phyloP scores from a whole-genome alignment of 2,113 vertebrate genomes.

The Opisthocomus hoazin region DNA sequence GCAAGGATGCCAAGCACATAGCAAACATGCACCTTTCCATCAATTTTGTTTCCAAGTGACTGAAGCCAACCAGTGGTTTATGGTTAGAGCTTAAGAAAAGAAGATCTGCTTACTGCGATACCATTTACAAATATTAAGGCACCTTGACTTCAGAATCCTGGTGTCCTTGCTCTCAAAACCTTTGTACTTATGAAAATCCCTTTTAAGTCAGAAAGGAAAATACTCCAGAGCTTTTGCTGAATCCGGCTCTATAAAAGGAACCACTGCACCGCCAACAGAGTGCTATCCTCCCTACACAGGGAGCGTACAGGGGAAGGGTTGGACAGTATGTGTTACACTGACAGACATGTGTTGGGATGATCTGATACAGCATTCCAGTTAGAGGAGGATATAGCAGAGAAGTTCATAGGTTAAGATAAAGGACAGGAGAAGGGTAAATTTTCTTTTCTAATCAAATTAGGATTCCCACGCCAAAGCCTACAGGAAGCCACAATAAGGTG shows the following conservation, averaged over 20 bases:
- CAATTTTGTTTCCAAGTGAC: conserved; percentile 26
- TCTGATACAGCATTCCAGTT: background rate
- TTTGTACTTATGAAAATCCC: conserved; percentile 45
- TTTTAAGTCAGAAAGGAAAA: conserved; percentile 16
- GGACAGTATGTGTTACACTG: background rate
- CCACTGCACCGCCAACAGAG: background rate
- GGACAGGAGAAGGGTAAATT: background rate
- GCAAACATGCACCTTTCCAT: background rate
- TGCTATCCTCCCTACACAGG: background rate
- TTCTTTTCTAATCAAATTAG: background rate
- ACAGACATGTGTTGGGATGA: background rate
- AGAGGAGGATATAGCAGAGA: background rate
- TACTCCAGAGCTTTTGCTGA: background rate
- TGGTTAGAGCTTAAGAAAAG: conserved; percentile 36
- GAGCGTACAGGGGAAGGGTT: background rate
- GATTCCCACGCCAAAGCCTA: background rate
- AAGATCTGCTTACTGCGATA: background rate
- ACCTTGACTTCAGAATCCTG: conserved; percentile 25
- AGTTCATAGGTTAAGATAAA: background rate
- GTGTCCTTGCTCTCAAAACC: conserved; percentile 38
- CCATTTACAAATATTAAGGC: conserved; percentile 44
- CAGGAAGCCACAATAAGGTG: background rate
- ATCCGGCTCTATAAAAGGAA: background rate
- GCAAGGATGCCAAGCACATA: conserved; percentile 6
- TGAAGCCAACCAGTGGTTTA: conserved; percentile 41